phyloP scores from a whole-genome alignment of 2,888 invertebrate species.

The Labia minor region DNA sequence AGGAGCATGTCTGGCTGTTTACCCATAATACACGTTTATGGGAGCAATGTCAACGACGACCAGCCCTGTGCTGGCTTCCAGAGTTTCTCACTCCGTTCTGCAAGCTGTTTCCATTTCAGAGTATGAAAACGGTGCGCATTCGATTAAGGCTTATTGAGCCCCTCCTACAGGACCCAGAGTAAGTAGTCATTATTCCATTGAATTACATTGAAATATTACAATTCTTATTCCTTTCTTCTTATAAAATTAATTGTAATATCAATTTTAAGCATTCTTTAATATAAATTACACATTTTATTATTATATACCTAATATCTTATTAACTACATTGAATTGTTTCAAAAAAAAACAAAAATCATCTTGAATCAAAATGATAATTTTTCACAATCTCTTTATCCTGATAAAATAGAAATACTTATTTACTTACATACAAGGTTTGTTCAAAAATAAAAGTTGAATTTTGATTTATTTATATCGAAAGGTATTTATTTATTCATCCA shows the following conservation, averaged over 20 bases:
- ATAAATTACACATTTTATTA: no score
- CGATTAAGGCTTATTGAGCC: constrained; percentile 60
- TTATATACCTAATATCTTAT: no score
- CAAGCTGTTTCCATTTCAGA: constrained; percentile 75
- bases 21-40: constrained; percentile 76
- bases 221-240: neutral
- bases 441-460: no score
- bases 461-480: no score
- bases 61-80: constrained; percentile 54
- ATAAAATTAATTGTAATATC: neutral
- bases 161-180: constrained; percentile 60
- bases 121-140: constrained; percentile 75
- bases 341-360: no score
- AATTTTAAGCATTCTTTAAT: neutral
- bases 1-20: constrained; percentile 65
- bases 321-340: no score
- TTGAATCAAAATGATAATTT: no score
- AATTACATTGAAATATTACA: neutral
- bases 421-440: no score
- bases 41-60: constrained; percentile 61
- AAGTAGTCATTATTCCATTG: constrained; percentile 36
- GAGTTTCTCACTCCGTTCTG: constrained; percentile 67
- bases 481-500: no score
- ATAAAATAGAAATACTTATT: no score
- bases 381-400: no score